Base-by-base conservation (phyloP, 2,888 invertebrate species). In the Caenorhabditis parvicauda region DNA sequence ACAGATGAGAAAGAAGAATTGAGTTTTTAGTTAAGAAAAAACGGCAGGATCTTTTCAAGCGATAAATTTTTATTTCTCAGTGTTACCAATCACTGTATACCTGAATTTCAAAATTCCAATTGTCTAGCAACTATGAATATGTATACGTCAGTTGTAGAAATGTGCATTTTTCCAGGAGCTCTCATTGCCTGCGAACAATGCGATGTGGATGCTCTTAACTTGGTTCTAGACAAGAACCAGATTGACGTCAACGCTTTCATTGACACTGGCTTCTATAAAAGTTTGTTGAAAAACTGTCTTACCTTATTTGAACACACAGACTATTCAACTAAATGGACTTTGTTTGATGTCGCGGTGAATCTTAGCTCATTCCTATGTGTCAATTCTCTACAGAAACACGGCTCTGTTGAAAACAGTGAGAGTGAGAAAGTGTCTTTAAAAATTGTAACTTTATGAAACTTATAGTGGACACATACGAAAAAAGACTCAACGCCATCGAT, bases 161-260 rank as follows among this genome's bases (percentile, higher is more conserved):
- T n/a, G n/a, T n/a, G 9, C 25, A 6, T 46, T 27, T 27, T 52
- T 68, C 42, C 48, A 76, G 76, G 75, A 9, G 75, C 74, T 6
- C 92, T 95, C 82, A 90, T 91, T 35, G 94, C 94, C 5, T 91
- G 95, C 35, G 95, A 95, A 84, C 91, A 93, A 84, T 92, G 92
- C 50, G 92, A 95, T 82, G 84, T 92, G 78, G 93, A 93, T 79
- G 90, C 91, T 82, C 91, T 92, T 7, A 87, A 89, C 75, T 89
- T 90, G 52, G 92, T 95, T 79, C 85, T 95, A 80, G 90, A 92
- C 80, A 90, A 91, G 25, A 90, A 91, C 1, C 90, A 91, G 81
- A 89, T 93, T 52, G 91, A 95, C 82, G 89, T 95, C 58, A 94
- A 94, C 84, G 90, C 91, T 21, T 44, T 43, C 25, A 57, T 59